Percentiles rank a stretch among this genome's conserved stretches.
These are phyloP conservation scores for Aphelocoma coerulescens DNA, from an alignment of 2,113 vertebrate genomes.

Conservation along the genomic window DNA sequence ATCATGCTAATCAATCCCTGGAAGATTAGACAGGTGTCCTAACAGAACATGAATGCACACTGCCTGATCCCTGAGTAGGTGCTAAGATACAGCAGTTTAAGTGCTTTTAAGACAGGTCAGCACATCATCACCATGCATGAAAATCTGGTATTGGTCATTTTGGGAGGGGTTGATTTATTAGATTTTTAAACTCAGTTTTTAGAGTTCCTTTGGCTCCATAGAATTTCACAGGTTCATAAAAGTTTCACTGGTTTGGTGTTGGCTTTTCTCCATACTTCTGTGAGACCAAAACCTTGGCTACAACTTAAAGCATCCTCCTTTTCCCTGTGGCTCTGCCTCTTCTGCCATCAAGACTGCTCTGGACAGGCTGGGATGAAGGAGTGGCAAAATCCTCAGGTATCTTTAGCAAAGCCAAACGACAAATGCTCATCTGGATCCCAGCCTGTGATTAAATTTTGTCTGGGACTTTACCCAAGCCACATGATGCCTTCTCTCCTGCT, in stretches of 20 bases:
- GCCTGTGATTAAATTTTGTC: constrained; percentile 5
- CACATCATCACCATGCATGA: not conserved
- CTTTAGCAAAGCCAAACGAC: not conserved
- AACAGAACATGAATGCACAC: not conserved
- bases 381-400: not conserved
- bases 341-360: not conserved
- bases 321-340: not conserved
- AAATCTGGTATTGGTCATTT: not conserved
- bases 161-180: not conserved
- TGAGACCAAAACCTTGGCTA: not conserved
- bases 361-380: not conserved
- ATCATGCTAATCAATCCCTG: constrained; percentile 1
- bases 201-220: not conserved
- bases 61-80: not conserved
- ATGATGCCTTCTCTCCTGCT: not conserved
- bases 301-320: not conserved
- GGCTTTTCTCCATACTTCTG: not conserved
- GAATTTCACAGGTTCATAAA: not conserved
- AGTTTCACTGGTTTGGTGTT: not conserved
- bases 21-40: constrained; percentile 13
- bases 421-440: not conserved
- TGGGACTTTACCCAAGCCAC: not conserved
- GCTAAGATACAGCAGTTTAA: not conserved
- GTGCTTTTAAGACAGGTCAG: not conserved
- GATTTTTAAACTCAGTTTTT: not conserved